Evolutionary conservation across 2,888 invertebrate species (phyloP).

Genomic region (Scaptomyza tumidula): DNA sequence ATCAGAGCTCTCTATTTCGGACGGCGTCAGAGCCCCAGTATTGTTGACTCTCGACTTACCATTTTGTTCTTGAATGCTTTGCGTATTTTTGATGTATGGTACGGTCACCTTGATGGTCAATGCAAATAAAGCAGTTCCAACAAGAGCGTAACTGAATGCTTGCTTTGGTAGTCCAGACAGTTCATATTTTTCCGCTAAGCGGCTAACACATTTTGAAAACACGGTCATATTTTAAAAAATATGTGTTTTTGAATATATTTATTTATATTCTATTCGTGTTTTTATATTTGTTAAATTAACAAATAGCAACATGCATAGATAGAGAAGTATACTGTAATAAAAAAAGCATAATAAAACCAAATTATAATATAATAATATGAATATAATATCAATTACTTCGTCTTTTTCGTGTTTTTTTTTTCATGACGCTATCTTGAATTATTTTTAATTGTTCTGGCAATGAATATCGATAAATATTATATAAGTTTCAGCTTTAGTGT

Average conservation of each 20-base stretch:
- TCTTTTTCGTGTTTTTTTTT: too few relatives aligned
- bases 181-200: slow-evolving; percentile 86
- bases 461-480: too few relatives aligned
- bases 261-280: not conserved
- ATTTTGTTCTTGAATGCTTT: slow-evolving; percentile 19
- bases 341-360: not conserved
- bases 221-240: slow-evolving; percentile 70
- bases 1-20: slow-evolving; percentile 33
- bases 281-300: not conserved
- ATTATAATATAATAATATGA: not conserved
- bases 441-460: too few relatives aligned
- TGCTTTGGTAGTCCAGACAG: slow-evolving; percentile 86
- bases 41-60: slow-evolving; percentile 8
- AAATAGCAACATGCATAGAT: not conserved
- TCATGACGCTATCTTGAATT: too few relatives aligned
- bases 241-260: not conserved
- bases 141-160: slow-evolving; percentile 87
- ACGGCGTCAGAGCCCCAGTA: slow-evolving; percentile 48
- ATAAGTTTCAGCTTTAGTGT: too few relatives aligned
- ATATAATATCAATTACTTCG: too few relatives aligned
- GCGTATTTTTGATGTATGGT: slow-evolving; percentile 82
- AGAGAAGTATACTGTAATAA: not conserved
- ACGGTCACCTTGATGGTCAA: slow-evolving; percentile 88
- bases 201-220: slow-evolving; percentile 88
- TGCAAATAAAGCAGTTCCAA: slow-evolving; percentile 86